Percentiles rank a stretch among this genome's conserved stretches.
These are phyloP conservation scores for Triplophysa yarkandensis DNA, from an alignment of 2,797 vertebrate genomes.

Conservation along the genomic window DNA sequence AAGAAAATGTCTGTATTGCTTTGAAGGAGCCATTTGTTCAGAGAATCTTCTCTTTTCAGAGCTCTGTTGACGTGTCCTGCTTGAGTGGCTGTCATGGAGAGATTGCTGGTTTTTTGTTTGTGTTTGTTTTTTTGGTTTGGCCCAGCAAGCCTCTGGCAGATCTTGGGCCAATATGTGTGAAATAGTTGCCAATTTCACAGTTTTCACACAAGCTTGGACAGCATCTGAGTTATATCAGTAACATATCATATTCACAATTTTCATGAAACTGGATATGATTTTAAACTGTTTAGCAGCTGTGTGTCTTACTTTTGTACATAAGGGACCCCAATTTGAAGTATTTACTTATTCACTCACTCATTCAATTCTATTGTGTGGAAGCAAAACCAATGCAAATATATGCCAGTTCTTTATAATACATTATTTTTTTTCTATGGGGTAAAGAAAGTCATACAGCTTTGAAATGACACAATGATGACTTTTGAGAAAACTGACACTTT, in stretches of 20 bases:
- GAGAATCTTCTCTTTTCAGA: slow-evolving; percentile 18
- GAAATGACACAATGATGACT: no score
- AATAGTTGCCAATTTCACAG: slow-evolving; percentile 7
- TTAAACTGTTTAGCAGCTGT: neutral
- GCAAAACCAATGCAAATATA: no score
- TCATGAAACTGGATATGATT: neutral
- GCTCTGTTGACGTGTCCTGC: slow-evolving; percentile 8
- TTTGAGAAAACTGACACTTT: no score
- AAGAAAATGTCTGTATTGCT: slow-evolving; percentile 49
- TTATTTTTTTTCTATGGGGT: no score
- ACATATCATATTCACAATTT: slow-evolving; percentile 1
- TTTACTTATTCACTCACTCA: no score
- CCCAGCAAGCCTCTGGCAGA: slow-evolving; percentile 17
- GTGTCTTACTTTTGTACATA: neutral
- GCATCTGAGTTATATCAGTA: slow-evolving; percentile 7
- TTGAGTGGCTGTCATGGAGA: slow-evolving; percentile 32
- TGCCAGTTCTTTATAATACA: no score
- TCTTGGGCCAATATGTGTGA: slow-evolving; percentile 9
- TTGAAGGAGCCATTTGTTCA: slow-evolving; percentile 28
- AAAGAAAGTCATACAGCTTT: no score
- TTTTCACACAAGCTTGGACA: slow-evolving; percentile 19
- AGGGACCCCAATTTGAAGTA: no score
- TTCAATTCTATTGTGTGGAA: no score
- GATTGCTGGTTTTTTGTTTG: slow-evolving; percentile 17
- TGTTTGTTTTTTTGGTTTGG: neutral